These are phyloP conservation scores for Coranthus polyacanthus DNA, from an alignment of 2,797 vertebrate genomes.

Conservation along the genomic window DNA sequence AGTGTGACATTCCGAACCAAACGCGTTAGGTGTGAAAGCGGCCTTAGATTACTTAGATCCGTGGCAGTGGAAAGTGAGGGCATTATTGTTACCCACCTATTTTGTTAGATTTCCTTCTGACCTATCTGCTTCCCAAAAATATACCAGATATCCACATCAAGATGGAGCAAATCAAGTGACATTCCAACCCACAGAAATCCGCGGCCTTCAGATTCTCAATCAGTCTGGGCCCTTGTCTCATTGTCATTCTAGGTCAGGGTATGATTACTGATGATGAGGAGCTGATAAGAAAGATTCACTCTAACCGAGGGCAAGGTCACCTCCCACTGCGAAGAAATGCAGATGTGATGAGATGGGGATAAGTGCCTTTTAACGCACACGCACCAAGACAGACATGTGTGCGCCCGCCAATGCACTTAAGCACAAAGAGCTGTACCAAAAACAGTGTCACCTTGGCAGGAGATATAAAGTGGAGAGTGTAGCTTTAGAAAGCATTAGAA, in stretches of 20 bases:
- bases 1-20: too few species aligned
- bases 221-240: slow-evolving; percentile 55
- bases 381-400: background rate
- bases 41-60: too few species aligned
- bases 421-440: background rate
- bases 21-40: too few species aligned
- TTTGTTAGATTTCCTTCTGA: slow-evolving; percentile 25
- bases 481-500: too few species aligned
- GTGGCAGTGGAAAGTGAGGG: background rate
- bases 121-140: slow-evolving; percentile 10
- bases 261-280: slow-evolving; percentile 78
- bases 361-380: slow-evolving; percentile 47
- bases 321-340: slow-evolving; percentile 70
- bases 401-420: background rate
- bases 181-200: background rate
- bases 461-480: background rate
- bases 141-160: slow-evolving; percentile 10
- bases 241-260: slow-evolving; percentile 72
- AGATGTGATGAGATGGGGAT: slow-evolving; percentile 73
- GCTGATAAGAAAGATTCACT: slow-evolving; percentile 78
- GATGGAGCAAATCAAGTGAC: background rate
- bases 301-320: slow-evolving; percentile 78
- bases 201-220: slow-evolving; percentile 35
- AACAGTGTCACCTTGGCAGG: slow-evolving; percentile 3
- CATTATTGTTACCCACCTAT: background rate